A percentile compares a stretch with the other conserved stretches of the same genome.
phyloP scores from a whole-genome alignment of 1,140 invertebrate genomes.

The Aphis gossypii region DNA sequence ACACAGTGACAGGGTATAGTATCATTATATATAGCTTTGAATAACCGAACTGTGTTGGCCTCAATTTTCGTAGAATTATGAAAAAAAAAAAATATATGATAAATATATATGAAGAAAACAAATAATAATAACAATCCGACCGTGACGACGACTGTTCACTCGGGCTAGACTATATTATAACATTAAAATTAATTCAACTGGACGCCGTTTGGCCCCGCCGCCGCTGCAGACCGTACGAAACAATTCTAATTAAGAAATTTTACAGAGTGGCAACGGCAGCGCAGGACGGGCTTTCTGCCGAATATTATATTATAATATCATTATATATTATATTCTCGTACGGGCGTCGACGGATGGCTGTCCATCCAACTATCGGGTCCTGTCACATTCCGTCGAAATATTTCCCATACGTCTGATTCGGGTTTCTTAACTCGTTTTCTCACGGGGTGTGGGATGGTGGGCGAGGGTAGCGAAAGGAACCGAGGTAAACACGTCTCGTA shows the following conservation, averaged over 20 bases:
- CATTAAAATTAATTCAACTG: slow-evolving; percentile 42
- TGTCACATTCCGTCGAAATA: slow-evolving; percentile 20
- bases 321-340: not conserved
- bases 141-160: not conserved
- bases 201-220: not conserved
- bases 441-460: not conserved
- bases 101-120: not conserved
- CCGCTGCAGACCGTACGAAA: not conserved
- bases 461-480: not conserved
- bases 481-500: not conserved
- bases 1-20: not conserved
- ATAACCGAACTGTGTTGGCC: not conserved
- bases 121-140: not conserved
- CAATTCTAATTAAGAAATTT: slow-evolving; percentile 47
- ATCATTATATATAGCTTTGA: not conserved
- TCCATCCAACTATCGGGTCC: not conserved
- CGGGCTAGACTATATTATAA: not conserved
- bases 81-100: not conserved
- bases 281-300: not conserved
- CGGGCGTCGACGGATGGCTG: slow-evolving; percentile 22
- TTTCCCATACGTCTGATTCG: not conserved
- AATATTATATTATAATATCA: not conserved
- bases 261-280: not conserved
- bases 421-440: not conserved
- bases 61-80: not conserved